Percentiles rank a stretch among this genome's conserved stretches.
These are phyloP conservation scores for Pseudochirops corinnae DNA, from an alignment of 2,797 vertebrate genomes.

Conservation along the genomic window DNA sequence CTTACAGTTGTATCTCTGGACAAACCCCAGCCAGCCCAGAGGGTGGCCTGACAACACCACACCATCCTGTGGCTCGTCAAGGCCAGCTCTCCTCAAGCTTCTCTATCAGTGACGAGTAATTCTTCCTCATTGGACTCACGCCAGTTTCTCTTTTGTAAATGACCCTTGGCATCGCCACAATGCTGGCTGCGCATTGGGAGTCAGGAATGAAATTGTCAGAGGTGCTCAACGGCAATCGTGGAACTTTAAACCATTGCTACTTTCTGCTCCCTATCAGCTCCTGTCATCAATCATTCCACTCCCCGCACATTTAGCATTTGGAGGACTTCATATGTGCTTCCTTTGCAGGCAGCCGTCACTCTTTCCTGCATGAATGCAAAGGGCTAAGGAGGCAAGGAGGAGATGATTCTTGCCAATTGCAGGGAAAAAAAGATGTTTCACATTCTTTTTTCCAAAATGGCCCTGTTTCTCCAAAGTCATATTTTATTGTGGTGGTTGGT, in stretches of 20 bases:
- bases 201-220: conserved; percentile 32
- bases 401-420: conserved; percentile 56
- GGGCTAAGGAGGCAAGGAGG: conserved; percentile 39
- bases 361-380: conserved; percentile 66
- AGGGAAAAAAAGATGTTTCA: conserved; percentile 31
- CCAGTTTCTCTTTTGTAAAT: conserved; percentile 71
- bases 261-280: background rate
- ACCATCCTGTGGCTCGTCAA: conserved; percentile 48
- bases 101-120: conserved; percentile 60
- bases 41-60: conserved; percentile 46
- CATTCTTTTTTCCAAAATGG: conserved; percentile 34
- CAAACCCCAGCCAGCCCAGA: conserved; percentile 55
- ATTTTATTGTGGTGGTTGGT: background rate
- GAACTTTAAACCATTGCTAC: conserved; percentile 24
- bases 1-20: conserved; percentile 60
- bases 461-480: conserved; percentile 17
- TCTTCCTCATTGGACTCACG: conserved; percentile 71
- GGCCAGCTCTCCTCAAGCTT: conserved; percentile 61
- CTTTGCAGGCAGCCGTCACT: conserved; percentile 67
- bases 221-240: background rate
- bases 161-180: conserved; percentile 48
- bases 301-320: conserved; percentile 48
- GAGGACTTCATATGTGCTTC: conserved; percentile 44
- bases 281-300: background rate
- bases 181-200: conserved; percentile 4